Percentiles rank a stretch among this genome's conserved stretches.
Evolutionary conservation across 1,140 invertebrate species (phyloP).

Genomic region (Eriocheir sinensis): DNA sequence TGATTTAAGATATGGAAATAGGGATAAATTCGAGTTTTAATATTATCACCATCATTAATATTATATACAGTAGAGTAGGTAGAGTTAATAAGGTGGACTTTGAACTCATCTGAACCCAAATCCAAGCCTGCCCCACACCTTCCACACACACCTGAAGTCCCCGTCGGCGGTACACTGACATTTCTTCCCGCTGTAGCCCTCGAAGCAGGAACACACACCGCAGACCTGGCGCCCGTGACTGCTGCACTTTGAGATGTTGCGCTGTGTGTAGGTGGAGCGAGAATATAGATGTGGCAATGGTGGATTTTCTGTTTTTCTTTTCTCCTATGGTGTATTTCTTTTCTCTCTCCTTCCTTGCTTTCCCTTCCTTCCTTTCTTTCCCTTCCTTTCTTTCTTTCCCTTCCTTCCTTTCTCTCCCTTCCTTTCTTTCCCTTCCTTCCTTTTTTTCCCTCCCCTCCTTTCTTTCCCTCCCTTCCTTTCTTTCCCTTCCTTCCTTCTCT

Average conservation of each 20-base stretch:
- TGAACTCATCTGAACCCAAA: too few relatives aligned
- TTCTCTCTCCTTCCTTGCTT: not conserved
- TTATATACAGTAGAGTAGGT: too few relatives aligned
- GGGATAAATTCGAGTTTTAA: too few relatives aligned
- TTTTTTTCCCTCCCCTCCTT: too few relatives aligned
- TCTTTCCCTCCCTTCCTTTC: too few relatives aligned
- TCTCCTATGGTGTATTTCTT: not conserved
- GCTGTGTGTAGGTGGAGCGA: not conserved
- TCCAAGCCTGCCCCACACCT: not conserved
- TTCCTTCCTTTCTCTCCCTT: not conserved
- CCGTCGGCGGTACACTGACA: slow-evolving; percentile 5
- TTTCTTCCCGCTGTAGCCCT: not conserved
- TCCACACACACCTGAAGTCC: not conserved
- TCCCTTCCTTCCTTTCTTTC: not conserved
- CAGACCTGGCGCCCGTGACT: not conserved
- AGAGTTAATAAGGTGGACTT: too few relatives aligned
- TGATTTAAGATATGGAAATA: too few relatives aligned
- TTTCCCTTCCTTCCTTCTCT: too few relatives aligned
- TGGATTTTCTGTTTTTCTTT: not conserved
- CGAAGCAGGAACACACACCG: not conserved
- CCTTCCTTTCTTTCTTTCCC: not conserved
- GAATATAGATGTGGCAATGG: not conserved
- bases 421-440: too few relatives aligned
- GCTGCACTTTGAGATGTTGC: not conserved
- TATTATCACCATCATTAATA: too few relatives aligned